Conservation (phyloP, 1,140 invertebrate species). For the Meloidogyne exigua region DNA sequence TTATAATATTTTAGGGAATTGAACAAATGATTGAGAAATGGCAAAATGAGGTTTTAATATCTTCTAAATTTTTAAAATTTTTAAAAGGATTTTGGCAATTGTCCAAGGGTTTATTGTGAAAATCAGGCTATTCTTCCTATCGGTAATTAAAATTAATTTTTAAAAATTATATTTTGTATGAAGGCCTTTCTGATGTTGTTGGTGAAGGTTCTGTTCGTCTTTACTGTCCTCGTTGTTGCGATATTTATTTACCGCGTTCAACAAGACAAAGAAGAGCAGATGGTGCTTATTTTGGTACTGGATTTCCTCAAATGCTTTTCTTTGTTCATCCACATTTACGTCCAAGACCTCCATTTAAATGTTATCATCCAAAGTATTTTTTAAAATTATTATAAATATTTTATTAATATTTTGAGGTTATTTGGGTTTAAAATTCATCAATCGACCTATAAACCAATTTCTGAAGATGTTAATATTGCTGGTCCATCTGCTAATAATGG, state of each 20-base stretch:
- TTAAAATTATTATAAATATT: background rate
- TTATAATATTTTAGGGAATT: slow-evolving; percentile 73
- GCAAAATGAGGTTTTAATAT: background rate
- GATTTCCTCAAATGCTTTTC: slow-evolving; percentile 99
- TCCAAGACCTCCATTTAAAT: slow-evolving; percentile 89
- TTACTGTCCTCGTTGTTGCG: slow-evolving; percentile 98
- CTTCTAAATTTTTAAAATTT: background rate
- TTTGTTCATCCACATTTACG: slow-evolving; percentile 99
- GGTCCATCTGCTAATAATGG: background rate
- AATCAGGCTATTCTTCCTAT: slow-evolving; percentile 93
- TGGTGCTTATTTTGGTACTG: slow-evolving; percentile 97
- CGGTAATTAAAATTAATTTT: slow-evolving; percentile 67
- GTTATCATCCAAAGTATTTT: slow-evolving; percentile 83
- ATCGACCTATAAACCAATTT: slow-evolving; percentile 45
- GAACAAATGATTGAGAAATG: slow-evolving; percentile 73
- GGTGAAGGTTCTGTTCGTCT: slow-evolving; percentile 98
- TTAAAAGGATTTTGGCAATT: slow-evolving; percentile 93
- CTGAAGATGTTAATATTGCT: background rate
- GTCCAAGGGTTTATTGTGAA: slow-evolving; percentile 88
- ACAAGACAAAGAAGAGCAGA: slow-evolving; percentile 97
- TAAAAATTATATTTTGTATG: slow-evolving; percentile 43
- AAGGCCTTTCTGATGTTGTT: slow-evolving; percentile 91
- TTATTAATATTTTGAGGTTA: slow-evolving; percentile 73
- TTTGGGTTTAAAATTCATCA: slow-evolving; percentile 85
- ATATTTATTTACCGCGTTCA: slow-evolving; percentile 97